These are phyloP conservation scores for Prosapia bicincta DNA, from an alignment of 2,888 invertebrate species.

Conservation along the genomic window DNA sequence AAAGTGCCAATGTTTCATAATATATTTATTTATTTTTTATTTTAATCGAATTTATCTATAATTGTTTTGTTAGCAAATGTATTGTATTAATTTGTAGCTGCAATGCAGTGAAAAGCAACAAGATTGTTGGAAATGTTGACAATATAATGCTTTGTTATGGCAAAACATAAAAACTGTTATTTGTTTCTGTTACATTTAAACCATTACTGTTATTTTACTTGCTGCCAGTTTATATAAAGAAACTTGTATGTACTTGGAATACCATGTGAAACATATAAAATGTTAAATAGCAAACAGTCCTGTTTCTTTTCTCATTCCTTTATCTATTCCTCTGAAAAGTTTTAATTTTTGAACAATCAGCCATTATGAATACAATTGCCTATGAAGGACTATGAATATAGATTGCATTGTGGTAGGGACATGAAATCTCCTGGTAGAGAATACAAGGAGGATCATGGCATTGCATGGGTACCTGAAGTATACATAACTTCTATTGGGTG, in stretches of 20 bases:
- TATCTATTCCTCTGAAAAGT: too few relatives aligned
- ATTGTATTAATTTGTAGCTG: constrained; percentile 18
- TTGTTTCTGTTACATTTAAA: constrained; percentile 22
- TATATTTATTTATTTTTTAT: constrained; percentile 2
- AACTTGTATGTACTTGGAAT: constrained; percentile 12
- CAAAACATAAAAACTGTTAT: constrained; percentile 20
- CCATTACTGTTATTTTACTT: constrained; percentile 17
- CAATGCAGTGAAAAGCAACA: constrained; percentile 18
- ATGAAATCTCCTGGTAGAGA: too few relatives aligned
- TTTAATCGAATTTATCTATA: constrained; percentile 7
- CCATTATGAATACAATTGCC: too few relatives aligned
- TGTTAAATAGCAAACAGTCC: neutral
- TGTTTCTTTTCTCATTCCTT: too few relatives aligned
- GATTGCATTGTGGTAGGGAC: too few relatives aligned
- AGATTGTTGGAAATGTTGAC: constrained; percentile 5
- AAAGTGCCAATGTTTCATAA: constrained; percentile 7
- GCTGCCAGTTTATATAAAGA: constrained; percentile 23
- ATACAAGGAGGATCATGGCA: too few relatives aligned
- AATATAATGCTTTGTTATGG: constrained; percentile 21
- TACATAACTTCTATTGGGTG: too few relatives aligned
- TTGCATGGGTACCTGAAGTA: too few relatives aligned
- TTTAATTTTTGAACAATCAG: too few relatives aligned
- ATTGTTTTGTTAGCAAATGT: constrained; percentile 10
- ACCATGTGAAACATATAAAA: neutral
- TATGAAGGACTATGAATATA: too few relatives aligned